Conservation (phyloP, 2,797 vertebrate species). For the Manis pentadactyla region DNA sequence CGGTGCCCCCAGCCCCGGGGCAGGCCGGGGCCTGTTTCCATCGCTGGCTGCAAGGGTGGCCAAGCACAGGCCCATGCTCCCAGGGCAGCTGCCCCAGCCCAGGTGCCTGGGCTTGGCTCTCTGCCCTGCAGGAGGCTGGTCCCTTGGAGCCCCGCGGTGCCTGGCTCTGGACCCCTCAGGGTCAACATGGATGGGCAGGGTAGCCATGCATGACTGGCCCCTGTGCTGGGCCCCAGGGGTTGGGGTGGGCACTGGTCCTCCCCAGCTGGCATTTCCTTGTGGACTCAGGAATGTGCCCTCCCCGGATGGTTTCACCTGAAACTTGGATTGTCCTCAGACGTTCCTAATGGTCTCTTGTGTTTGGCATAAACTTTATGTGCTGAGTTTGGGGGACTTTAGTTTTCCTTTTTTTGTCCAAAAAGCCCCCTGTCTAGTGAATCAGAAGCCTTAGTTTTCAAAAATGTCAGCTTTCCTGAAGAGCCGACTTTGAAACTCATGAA, state of each 20-base stretch:
- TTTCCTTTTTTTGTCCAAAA: not conserved
- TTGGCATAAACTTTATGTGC: not conserved
- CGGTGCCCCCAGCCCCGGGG: not conserved
- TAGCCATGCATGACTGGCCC: too few species aligned
- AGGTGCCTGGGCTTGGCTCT: not conserved
- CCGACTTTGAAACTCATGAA: rapidly evolving
- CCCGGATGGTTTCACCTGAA: not conserved
- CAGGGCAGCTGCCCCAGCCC: not conserved
- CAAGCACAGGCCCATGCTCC: not conserved
- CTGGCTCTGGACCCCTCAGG: not conserved
- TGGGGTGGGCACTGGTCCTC: not conserved
- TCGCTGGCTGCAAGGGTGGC: not conserved
- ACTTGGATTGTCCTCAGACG: not conserved
- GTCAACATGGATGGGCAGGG: not conserved
- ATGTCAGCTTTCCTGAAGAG: not conserved
- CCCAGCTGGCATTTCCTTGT: not conserved
- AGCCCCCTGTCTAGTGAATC: not conserved
- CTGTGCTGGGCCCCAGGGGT: too few species aligned
- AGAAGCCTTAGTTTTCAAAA: not conserved
- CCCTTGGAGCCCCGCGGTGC: too few species aligned
- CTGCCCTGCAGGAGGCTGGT: not conserved
- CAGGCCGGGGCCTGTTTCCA: not conserved
- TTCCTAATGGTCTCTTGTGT: not conserved
- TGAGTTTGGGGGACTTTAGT: not conserved
- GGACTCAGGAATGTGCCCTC: not conserved